Evolutionary conservation across 1,140 invertebrate genomes (phyloP), one percentile per base, ranked within the genome.

Genomic region (Paralvinella palmiformis): DNA sequence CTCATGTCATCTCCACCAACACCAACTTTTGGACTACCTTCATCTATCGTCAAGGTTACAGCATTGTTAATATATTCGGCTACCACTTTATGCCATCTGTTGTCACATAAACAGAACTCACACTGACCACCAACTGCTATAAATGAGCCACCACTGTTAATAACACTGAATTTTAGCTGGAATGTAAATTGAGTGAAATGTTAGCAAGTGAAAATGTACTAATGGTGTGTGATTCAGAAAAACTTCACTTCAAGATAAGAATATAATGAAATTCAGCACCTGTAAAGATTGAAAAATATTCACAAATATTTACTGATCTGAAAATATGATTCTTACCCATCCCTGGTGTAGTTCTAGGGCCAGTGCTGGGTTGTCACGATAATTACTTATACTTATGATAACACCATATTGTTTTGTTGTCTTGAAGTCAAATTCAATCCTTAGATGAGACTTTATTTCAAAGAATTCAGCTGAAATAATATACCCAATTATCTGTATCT

Each of bases 11-110:
- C 68, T 62, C 78, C 73, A 61, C 62, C 70, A 53, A 72, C 73
- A 85, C 67, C 75, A 70, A 44, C 68, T 59, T 68, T 80, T 82
- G 71, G 79, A 83, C 58, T 85, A 69, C 31, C 45, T 22, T 86
- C 84, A 77, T 94, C 91, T 0, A 94, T 86, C 65, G 86, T 84
- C 1, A 94, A 75, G 0, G 86, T 85, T 0, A 92, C 76, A 66
- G 87, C 85, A 61, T 87, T 74, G 17, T 63, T 55, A 22, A 67
- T 66, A 70, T 89, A 89, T 5, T 86, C 81, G 0, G 88, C 91
- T 53, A 86, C 85, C 17, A 94, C 86, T 62, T 84, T 85, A 76
- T 95, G 92, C 92, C 92, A 95, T 69, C 86, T 84, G 68, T 91
- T 91, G 79, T 94, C 89, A 79, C 92, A 95, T 2, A 91, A 83